These are phyloP conservation scores for Cosmorhoe ocellata DNA, from an alignment of 2,888 invertebrate species.

Conservation along the genomic window DNA sequence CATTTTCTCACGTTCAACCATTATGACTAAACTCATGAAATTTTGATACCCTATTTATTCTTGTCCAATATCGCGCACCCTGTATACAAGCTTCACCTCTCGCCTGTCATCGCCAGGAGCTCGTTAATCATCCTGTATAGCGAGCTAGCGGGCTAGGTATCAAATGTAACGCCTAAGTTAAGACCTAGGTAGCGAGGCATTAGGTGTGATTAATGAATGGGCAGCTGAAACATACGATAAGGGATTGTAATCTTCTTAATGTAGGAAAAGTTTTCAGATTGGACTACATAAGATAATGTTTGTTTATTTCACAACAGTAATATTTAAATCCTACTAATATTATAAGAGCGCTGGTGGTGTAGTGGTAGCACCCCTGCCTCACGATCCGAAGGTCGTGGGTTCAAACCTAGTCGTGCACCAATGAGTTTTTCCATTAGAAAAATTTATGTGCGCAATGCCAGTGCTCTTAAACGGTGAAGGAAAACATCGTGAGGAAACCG, in stretches of 20 bases:
- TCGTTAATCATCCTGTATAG: constrained; percentile 70
- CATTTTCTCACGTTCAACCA: constrained; percentile 6
- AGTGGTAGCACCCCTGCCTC: too few species aligned
- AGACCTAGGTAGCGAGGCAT: constrained; percentile 35
- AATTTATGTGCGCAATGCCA: too few species aligned
- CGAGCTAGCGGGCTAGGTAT: constrained; percentile 55
- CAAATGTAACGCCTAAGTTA: constrained; percentile 57
- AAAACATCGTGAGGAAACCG: too few species aligned
- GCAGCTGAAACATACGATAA: constrained; percentile 2
- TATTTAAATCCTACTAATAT: too few species aligned
- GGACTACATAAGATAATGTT: too few species aligned
- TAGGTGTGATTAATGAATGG: constrained; percentile 32
- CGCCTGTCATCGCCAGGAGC: constrained; percentile 66
- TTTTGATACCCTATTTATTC: constrained; percentile 34
- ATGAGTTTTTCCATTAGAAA: too few species aligned
- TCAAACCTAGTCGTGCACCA: too few species aligned
- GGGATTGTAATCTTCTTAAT: constrained; percentile 3
- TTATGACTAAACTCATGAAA: constrained; percentile 28
- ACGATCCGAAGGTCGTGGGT: too few species aligned
- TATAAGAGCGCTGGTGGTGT: too few species aligned
- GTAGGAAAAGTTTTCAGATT: too few species aligned
- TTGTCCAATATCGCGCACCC: constrained; percentile 41
- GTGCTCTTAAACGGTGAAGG: too few species aligned
- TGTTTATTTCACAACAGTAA: too few species aligned
- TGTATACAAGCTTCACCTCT: constrained; percentile 61